Evolutionary conservation across 2,797 vertebrate genomes (phyloP).

Genomic region (Xyrichtys novacula): DNA sequence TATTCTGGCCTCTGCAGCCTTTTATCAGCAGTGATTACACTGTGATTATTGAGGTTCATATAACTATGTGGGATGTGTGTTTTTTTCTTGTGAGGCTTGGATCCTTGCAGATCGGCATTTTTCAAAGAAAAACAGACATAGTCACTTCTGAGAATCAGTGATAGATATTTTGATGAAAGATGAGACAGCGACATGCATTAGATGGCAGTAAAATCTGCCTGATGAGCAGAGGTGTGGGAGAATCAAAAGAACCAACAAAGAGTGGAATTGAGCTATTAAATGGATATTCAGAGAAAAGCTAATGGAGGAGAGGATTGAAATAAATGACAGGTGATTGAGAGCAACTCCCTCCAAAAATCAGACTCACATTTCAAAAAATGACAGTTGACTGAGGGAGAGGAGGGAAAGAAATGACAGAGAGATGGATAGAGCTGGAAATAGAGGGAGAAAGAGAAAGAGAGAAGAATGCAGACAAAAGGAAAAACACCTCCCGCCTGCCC

Average conservation of each 20-base stretch:
- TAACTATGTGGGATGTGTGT: not conserved
- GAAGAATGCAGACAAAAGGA: slow-evolving; percentile 53
- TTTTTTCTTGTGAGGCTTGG: not conserved
- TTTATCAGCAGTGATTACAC: slow-evolving; percentile 2
- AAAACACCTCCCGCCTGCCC: slow-evolving; percentile 75
- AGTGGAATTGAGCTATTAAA: slow-evolving; percentile 15
- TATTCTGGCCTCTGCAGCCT: not conserved
- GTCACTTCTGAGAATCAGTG: not conserved
- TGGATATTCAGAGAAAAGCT: slow-evolving; percentile 5
- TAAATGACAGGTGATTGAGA: slow-evolving; percentile 55
- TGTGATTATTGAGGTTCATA: not conserved
- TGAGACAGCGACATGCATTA: not conserved
- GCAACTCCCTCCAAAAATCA: slow-evolving; percentile 34
- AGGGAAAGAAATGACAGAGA: slow-evolving; percentile 20
- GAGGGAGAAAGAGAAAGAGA: slow-evolving; percentile 21
- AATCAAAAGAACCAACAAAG: slow-evolving; percentile 1
- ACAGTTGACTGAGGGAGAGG: slow-evolving; percentile 48
- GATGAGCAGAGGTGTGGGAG: not conserved
- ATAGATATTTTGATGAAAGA: not conserved
- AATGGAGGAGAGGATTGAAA: slow-evolving; percentile 11
- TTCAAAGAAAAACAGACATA: not conserved
- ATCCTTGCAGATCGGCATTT: not conserved
- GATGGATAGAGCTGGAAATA: slow-evolving; percentile 20
- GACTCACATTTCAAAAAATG: slow-evolving; percentile 47
- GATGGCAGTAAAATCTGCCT: slow-evolving; percentile 15